Percentiles rank a stretch among this genome's conserved stretches.
These are phyloP conservation scores for Calephelis perditalis DNA, from an alignment of 2,888 invertebrate species.

Conservation along the genomic window DNA sequence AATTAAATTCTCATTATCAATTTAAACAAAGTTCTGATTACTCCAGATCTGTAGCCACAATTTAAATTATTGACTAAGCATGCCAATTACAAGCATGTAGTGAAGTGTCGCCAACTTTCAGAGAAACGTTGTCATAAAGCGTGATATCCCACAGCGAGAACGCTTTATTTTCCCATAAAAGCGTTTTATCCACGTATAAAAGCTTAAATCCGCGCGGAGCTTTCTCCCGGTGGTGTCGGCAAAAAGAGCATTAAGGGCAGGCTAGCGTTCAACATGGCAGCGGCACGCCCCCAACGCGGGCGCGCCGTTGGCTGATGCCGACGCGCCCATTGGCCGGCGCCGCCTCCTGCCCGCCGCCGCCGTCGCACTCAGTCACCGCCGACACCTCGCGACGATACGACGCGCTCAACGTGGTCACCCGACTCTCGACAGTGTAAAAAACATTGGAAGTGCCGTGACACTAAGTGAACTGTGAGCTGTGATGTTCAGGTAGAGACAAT, in stretches of 20 bases:
- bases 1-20: background rate
- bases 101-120: slow-evolving; percentile 70
- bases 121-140: slow-evolving; percentile 72
- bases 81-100: slow-evolving; percentile 63
- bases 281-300: slow-evolving; percentile 57
- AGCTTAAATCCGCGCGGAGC: slow-evolving; percentile 76
- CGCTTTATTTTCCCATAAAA: slow-evolving; percentile 76
- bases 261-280: slow-evolving; percentile 60
- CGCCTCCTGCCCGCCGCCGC: slow-evolving; percentile 38
- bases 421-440: slow-evolving; percentile 28
- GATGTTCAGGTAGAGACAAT: slow-evolving; percentile 18
- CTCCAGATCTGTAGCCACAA: slow-evolving; percentile 31
- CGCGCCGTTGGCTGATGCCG: slow-evolving; percentile 31
- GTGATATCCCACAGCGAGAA: slow-evolving; percentile 73
- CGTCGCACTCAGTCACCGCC: slow-evolving; percentile 44
- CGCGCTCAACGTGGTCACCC: slow-evolving; percentile 18
- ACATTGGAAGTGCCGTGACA: slow-evolving; percentile 15
- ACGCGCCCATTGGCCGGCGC: slow-evolving; percentile 39
- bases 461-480: slow-evolving; percentile 23
- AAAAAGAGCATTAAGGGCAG: slow-evolving; percentile 70
- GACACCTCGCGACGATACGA: slow-evolving; percentile 36
- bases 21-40: background rate
- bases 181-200: slow-evolving; percentile 77
- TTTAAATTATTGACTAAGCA: slow-evolving; percentile 56
- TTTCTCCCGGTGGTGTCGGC: slow-evolving; percentile 70